A percentile compares a stretch with the other conserved stretches of the same genome.
phyloP scores from a whole-genome alignment of 2,113 vertebrate species.

The Eretmochelys imbricata region DNA sequence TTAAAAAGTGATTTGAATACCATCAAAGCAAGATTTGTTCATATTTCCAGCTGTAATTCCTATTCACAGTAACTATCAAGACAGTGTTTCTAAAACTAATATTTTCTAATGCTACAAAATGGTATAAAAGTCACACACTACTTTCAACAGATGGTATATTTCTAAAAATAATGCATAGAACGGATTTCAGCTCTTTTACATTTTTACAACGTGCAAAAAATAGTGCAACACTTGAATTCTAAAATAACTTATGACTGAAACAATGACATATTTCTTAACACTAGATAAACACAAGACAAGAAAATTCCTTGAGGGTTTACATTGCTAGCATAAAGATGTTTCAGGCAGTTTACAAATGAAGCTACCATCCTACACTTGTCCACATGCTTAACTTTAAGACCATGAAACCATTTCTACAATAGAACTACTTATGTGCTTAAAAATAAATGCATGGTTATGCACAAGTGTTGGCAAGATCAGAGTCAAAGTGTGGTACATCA shows the following conservation, averaged over 20 bases:
- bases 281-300: not conserved
- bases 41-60: not conserved
- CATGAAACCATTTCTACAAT: not conserved
- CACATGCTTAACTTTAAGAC: not conserved
- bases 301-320: not conserved
- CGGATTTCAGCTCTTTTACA: not conserved
- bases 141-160: slow-evolving; percentile 64
- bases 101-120: not conserved
- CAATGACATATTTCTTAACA: not conserved
- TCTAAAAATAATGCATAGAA: slow-evolving; percentile 49
- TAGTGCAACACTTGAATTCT: not conserved
- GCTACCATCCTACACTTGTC: not conserved
- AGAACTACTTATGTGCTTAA: too few relatives aligned
- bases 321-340: not conserved
- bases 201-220: not conserved
- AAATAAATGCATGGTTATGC: too few relatives aligned
- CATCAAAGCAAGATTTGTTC: not conserved
- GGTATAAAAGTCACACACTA: slow-evolving; percentile 25
- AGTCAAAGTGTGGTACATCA: not conserved
- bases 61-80: not conserved
- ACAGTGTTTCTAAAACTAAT: not conserved
- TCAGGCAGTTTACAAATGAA: not conserved
- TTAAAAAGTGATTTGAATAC: not conserved
- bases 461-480: too few relatives aligned
- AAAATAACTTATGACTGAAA: not conserved